Conservation (phyloP, 1,140 invertebrate genomes). For the Holcopasites calliopsidis region DNA sequence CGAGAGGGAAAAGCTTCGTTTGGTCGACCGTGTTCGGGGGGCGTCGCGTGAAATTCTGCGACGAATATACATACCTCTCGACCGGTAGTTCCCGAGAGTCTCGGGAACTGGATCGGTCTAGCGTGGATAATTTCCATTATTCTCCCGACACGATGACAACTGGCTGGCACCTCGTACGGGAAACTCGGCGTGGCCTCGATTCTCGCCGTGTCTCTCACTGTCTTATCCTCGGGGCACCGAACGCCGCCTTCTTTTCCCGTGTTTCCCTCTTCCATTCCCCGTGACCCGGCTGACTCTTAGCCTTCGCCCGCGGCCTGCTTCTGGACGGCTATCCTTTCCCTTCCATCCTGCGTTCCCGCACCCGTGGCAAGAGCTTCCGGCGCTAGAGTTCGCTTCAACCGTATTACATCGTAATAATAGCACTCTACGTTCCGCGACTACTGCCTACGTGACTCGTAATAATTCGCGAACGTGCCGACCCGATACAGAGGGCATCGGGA, state of each 20-base stretch:
- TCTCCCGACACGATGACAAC: conserved; percentile 25
- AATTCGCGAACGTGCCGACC: conserved; percentile 55
- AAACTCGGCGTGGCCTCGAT: not conserved
- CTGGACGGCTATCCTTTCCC: not conserved
- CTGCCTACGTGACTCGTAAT: conserved; percentile 48
- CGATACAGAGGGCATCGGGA: conserved; percentile 35
- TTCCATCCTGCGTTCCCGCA: not conserved
- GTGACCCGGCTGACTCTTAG: not conserved
- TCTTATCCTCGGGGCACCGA: conserved; percentile 8
- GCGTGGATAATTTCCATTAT: conserved; percentile 41
- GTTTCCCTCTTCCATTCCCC: not conserved
- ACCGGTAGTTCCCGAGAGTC: not conserved
- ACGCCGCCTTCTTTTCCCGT: not conserved
- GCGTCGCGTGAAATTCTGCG: not conserved
- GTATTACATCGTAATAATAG: conserved; percentile 55
- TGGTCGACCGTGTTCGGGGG: not conserved
- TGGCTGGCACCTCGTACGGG: not conserved
- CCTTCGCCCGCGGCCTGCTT: conserved; percentile 7
- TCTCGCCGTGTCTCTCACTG: not conserved
- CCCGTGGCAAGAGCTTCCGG: conserved; percentile 29
- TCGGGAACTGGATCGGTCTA: not conserved
- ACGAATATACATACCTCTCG: not conserved
- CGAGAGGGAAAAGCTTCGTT: not conserved
- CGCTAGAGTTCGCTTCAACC: conserved; percentile 29
- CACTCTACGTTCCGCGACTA: conserved; percentile 45